Evolutionary conservation across 2,113 vertebrate genomes (phyloP), one percentile per base, ranked within the genome.

Genomic region (Sarotherodon lohbergeri): DNA sequence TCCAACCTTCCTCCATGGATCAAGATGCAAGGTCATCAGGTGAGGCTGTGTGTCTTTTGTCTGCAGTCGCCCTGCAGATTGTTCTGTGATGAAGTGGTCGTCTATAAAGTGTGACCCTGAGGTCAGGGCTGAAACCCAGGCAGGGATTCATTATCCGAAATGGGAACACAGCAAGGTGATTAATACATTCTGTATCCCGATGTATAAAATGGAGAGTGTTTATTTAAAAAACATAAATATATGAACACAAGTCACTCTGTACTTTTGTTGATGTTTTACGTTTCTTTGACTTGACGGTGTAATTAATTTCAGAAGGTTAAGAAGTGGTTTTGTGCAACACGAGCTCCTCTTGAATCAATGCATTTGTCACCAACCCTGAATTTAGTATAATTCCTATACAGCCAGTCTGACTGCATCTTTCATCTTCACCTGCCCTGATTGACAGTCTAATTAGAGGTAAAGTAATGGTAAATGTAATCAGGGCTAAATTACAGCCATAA

Each of bases 51-150:
- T 46, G 87, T 93, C 92, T 95, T 96, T 95, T 95, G 93, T 95
- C 91, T 93, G 94, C 86, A 87, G 89, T 66, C 76, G 63, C 81
- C 71, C 80, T 41, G 89, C 92, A 89, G 95, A 96, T 96, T 96
- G 95, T 90, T 92, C 78, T 32, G 84, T 96, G 95, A 97, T 97
- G 94, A 96, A 96, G 96, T 96, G 93, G 91, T 93, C 91, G 78
- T 90, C 93, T 80, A 93, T 95, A 89, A 96, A 92, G 82, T 54
- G 32, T 92, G 94, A 96, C 95, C 96, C 81, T 3, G 63, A 84
- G 96, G 96, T 97, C 96, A 96, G 94, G 96, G 95, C 91, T 89
- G 11, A 54, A 91, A 92, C 78, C 66, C 66, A 14, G 78, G 86
- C 89, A 34, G 88, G 94, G 92, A 96, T 95, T 96, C 93, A 96